Conservation (phyloP, 2,797 vertebrate species). For the Pogoniulus pusillus region DNA sequence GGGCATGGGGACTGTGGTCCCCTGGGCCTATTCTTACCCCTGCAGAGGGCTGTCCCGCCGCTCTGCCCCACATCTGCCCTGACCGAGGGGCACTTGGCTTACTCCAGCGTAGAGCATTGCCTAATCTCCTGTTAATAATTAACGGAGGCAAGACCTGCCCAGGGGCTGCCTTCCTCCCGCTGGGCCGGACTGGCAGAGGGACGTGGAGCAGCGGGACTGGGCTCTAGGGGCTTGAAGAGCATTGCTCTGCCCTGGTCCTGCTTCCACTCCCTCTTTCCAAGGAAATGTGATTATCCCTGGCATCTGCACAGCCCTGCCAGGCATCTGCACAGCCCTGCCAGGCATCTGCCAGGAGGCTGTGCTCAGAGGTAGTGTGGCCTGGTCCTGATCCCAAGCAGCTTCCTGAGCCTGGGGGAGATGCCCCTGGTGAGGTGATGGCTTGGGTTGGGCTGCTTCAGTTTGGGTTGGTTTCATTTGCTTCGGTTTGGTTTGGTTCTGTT, state of each 20-base stretch:
- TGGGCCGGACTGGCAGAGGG: not conserved
- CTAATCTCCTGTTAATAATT: slow-evolving; percentile 32
- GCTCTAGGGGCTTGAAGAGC: accelerated
- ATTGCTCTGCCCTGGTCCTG: accelerated
- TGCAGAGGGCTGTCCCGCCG: not conserved
- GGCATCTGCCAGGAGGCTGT: accelerated
- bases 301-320: not conserved
- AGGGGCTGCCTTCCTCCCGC: not conserved
- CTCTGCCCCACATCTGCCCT: not conserved
- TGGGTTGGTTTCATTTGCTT: not conserved
- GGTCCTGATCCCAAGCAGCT: not conserved
- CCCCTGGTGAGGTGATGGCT: accelerated
- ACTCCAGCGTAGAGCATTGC: not conserved
- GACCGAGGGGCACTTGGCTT: slow-evolving; percentile 29
- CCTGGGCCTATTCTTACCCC: not conserved
- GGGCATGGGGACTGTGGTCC: not conserved
- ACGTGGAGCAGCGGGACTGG: accelerated
- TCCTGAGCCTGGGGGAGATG: accelerated
- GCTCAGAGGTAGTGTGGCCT: accelerated
- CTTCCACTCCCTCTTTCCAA: not conserved
- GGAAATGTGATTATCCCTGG: not conserved
- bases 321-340: not conserved
- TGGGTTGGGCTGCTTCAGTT: not conserved
- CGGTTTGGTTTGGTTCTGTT: no score
- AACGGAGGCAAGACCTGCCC: not conserved